Evolutionary conservation across 1,140 invertebrate species (phyloP).

Genomic region (Grapholita molesta): DNA sequence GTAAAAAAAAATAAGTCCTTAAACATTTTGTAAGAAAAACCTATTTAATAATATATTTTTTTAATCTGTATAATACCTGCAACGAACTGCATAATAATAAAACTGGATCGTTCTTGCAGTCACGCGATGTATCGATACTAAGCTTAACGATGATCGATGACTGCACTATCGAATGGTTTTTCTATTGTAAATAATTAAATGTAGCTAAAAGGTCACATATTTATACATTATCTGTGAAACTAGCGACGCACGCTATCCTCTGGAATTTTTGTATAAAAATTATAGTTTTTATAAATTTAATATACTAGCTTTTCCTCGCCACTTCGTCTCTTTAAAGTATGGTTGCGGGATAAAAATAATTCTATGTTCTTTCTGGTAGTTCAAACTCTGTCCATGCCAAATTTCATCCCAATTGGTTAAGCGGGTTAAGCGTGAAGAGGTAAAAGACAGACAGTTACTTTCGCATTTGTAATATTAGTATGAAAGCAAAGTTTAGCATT

Average conservation of each 20-base stretch:
- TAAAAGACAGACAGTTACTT: too few relatives aligned
- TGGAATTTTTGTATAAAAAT: not conserved
- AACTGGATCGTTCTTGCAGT: not conserved
- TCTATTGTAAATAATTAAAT: not conserved
- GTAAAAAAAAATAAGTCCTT: too few relatives aligned
- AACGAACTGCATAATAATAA: not conserved
- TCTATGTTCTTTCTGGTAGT: too few relatives aligned
- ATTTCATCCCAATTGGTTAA: too few relatives aligned
- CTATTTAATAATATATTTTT: not conserved
- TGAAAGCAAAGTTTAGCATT: too few relatives aligned
- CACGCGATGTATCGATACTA: conserved; percentile 21
- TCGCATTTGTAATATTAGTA: not conserved
- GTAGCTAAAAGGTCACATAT: not conserved
- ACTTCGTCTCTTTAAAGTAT: too few relatives aligned
- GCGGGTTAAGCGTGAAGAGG: too few relatives aligned
- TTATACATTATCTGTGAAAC: not conserved
- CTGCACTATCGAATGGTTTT: not conserved
- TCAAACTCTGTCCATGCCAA: too few relatives aligned
- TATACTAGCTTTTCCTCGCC: too few relatives aligned
- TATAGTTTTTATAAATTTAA: too few relatives aligned
- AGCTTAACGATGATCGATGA: conserved; percentile 18
- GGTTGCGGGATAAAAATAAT: too few relatives aligned
- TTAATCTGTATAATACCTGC: not conserved
- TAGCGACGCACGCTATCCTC: not conserved
- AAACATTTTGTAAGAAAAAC: too few relatives aligned